Base-by-base conservation (phyloP, 92 coral and sea anemone genomes). In the Palythoa grandis region DNA sequence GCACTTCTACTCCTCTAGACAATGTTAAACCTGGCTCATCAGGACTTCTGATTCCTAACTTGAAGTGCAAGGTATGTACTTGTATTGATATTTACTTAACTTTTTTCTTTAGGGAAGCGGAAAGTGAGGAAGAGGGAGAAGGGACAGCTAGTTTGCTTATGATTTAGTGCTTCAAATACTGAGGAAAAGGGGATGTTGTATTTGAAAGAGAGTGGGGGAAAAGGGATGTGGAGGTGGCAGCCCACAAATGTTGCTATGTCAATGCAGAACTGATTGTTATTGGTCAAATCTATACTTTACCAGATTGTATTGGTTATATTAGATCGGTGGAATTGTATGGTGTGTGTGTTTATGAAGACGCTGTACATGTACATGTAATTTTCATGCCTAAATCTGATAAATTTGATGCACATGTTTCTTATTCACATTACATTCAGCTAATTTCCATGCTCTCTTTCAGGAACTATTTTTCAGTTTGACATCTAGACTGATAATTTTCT, bases 41-140 rank as follows among this genome's bases (percentile, higher is more conserved):
- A 69, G 96, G 96, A 8, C 54, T 88, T 19, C 85, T 93, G 14
- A 24, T 93, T 25, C 91, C 96, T 17, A 91, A 78, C 40, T 74
- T 89, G 23, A 71, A 88, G 78, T 93, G 88, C 16, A 93, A 93
- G 93, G 96, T 92, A 83, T n/a, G 66, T 16, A 16, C 1, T 16
- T 14, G 12, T 85, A 19, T 29, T 17, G 0, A 50, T 29, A 48
- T 25, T 17, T 20, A 25, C 20, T 57, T 22, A 35, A 53, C 48
- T 2, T 35, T 12, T 13, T 38, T 5, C 63, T 74, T 74, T 9
- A 8, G 39, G 56, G 8, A 5, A 13, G 25, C 4, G 22, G 15
- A 17, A 76, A 20, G 35, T 38, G 19, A n/a, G 19, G 3, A 6
- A 29, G 35, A 29, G 0, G 60, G 60, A 0, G 0, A 17, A 17